Evolutionary conservation across 2,113 vertebrate genomes (phyloP).

Genomic region (Mastomys natalensis): DNA sequence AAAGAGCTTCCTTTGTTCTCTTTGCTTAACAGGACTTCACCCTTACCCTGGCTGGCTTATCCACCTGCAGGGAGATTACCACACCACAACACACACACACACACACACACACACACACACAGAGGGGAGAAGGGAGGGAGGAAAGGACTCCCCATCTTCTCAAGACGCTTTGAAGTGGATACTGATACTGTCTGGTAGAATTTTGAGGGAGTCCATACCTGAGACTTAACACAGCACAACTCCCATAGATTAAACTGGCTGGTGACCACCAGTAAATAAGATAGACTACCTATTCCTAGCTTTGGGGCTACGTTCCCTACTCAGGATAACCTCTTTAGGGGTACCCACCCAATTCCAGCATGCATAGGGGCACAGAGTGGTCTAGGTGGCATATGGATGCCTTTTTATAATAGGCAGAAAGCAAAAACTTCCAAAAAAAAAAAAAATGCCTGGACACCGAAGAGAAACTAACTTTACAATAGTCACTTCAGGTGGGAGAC

Average conservation of each 20-base stretch:
- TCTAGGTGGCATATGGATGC: fast-evolving
- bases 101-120: neutral
- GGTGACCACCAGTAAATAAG: neutral
- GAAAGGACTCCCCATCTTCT: neutral
- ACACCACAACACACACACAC: neutral
- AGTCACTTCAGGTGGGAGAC: neutral
- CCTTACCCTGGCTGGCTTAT: neutral
- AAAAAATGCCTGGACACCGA: neutral
- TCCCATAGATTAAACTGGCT: neutral
- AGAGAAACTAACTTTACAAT: neutral
- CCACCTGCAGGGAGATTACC: neutral
- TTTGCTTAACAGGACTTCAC: conserved; percentile 18
- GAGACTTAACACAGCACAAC: neutral
- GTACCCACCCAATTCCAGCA: neutral
- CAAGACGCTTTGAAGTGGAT: neutral
- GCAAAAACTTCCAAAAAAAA: neutral
- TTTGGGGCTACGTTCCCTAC: neutral
- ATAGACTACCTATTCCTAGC: neutral
- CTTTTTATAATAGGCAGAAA: neutral
- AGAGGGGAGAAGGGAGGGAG: neutral
- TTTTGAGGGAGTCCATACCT: neutral
- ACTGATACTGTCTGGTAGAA: neutral
- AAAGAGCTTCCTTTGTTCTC: neutral
- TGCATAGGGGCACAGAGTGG: neutral
- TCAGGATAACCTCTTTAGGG: neutral